Evolutionary conservation across 2,888 invertebrate species (phyloP).

Genomic region (Melanophora roralis): DNA sequence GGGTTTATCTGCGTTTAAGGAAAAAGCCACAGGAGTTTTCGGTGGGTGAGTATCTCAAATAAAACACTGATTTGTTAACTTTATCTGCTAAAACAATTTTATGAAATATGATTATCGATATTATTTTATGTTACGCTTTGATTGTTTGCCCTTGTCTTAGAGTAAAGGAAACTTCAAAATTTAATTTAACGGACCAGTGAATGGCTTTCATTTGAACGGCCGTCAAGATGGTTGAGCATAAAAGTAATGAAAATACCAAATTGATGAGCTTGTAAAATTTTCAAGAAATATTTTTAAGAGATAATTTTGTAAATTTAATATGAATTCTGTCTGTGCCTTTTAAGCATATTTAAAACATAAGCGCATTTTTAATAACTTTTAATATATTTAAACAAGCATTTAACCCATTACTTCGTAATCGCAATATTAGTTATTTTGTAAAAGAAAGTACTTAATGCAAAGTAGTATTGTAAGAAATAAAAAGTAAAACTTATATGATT

Average conservation of each 20-base stretch:
- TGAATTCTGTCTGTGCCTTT: too few species aligned
- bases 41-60: slow-evolving; percentile 73
- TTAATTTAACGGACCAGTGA: slow-evolving; percentile 77
- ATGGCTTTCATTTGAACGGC: slow-evolving; percentile 20
- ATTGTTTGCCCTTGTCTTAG: neutral
- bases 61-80: slow-evolving; percentile 40
- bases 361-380: too few species aligned
- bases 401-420: too few species aligned
- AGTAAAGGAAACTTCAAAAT: slow-evolving; percentile 64
- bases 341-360: too few species aligned
- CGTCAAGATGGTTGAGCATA: slow-evolving; percentile 13
- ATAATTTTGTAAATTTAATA: neutral
- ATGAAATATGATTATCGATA: slow-evolving; percentile 58
- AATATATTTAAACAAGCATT: too few species aligned
- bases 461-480: too few species aligned
- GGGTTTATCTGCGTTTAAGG: slow-evolving; percentile 77
- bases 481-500: too few species aligned
- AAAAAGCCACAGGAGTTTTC: slow-evolving; percentile 76
- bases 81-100: slow-evolving; percentile 38
- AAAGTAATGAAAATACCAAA: neutral
- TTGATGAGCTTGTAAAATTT: neutral
- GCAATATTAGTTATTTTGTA: too few species aligned
- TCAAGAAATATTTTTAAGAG: neutral
- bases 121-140: slow-evolving; percentile 34
- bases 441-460: too few species aligned